phyloP scores from a whole-genome alignment of 1,140 invertebrate species.

The Drosophila eugracilis region DNA sequence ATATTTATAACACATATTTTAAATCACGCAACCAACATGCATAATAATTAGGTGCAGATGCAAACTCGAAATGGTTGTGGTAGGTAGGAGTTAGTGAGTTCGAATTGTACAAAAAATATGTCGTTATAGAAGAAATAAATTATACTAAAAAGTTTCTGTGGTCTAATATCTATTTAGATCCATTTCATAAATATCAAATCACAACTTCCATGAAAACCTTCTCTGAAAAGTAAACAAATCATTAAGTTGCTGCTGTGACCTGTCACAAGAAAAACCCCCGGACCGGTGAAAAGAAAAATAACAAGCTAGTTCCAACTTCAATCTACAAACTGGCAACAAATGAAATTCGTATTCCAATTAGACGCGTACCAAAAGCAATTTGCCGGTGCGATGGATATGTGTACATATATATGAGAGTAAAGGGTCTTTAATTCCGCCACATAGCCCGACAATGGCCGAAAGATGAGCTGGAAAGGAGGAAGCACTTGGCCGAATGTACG shows the following conservation, averaged over 20 bases:
- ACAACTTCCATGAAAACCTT: not conserved
- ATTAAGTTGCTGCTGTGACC: slow-evolving; percentile 47
- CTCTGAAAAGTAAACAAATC: slow-evolving; percentile 5
- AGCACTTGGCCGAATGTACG: slow-evolving; percentile 24
- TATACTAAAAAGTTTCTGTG: no score
- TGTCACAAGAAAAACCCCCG: slow-evolving; percentile 55
- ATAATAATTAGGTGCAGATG: not conserved
- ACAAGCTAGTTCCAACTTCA: slow-evolving; percentile 11
- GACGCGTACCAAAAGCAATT: slow-evolving; percentile 77
- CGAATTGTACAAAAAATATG: not conserved
- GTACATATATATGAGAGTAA: slow-evolving; percentile 1
- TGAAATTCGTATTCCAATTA: slow-evolving; percentile 78
- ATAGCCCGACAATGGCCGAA: slow-evolving; percentile 35
- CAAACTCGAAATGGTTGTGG: not conserved
- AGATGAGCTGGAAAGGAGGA: slow-evolving; percentile 20
- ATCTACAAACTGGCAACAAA: slow-evolving; percentile 51
- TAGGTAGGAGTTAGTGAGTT: not conserved
- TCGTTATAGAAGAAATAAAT: no score
- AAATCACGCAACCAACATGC: slow-evolving; percentile 30
- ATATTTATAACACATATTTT: slow-evolving; percentile 57
- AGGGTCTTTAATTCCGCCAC: slow-evolving; percentile 79
- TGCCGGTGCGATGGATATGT: slow-evolving; percentile 53
- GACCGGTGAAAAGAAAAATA: slow-evolving; percentile 19
- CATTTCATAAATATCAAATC: no score
- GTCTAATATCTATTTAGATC: no score